A percentile compares a stretch with the other conserved stretches of the same genome.
phyloP scores from a whole-genome alignment of 92 coral and sea anemone genomes.

The Siderastrea siderea region DNA sequence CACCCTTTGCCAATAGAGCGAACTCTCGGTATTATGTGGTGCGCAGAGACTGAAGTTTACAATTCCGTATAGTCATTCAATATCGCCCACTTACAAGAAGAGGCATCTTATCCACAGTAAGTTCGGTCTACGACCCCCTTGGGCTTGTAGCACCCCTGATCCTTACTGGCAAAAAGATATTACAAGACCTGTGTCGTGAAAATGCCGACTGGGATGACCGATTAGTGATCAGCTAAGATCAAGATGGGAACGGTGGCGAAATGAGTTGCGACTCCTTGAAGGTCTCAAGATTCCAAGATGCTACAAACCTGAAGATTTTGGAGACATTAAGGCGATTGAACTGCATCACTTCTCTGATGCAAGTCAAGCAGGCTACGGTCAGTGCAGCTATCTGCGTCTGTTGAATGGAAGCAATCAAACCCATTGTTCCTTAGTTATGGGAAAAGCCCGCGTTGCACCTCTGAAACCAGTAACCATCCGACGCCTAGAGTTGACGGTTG shows the following conservation, averaged over 20 bases:
- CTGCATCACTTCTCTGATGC: no score
- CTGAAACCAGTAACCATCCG: no score
- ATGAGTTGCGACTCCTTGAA: slow-evolving; percentile 29
- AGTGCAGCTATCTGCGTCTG: no score
- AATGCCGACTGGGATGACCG: slow-evolving; percentile 56
- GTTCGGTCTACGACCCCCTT: slow-evolving; percentile 61
- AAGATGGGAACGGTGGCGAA: slow-evolving; percentile 59
- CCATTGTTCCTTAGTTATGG: no score
- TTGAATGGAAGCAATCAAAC: no score
- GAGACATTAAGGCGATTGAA: no score
- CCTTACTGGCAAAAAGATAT: slow-evolving; percentile 62
- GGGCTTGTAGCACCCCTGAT: slow-evolving; percentile 64
- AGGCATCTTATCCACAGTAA: no score
- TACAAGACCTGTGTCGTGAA: slow-evolving; percentile 59
- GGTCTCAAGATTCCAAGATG: neutral
- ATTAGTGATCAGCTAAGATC: neutral
- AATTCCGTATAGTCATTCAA: slow-evolving; percentile 62
- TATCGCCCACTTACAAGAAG: slow-evolving; percentile 36
- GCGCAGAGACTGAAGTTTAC: slow-evolving; percentile 1
- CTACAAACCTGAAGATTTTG: no score
- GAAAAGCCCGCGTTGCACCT: no score
- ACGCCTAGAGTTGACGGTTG: no score
- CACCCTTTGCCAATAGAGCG: slow-evolving; percentile 58
- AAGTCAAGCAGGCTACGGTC: no score
- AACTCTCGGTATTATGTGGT: slow-evolving; percentile 6